Conservation (phyloP, 2,888 invertebrate species). For the Lasioglossum morio region DNA sequence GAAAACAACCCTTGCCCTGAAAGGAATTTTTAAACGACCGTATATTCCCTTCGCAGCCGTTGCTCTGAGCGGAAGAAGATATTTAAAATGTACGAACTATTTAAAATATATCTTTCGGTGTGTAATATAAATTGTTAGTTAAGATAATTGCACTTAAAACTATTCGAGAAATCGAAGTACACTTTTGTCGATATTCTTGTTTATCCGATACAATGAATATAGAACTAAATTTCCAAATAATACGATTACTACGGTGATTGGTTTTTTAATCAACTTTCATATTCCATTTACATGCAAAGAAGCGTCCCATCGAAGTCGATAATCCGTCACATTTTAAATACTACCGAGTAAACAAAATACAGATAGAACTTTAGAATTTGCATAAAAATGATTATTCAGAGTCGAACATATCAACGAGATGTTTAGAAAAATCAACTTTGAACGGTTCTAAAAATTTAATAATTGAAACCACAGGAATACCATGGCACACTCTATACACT, state of each 20-base stretch:
- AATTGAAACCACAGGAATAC: no score
- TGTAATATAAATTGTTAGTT: background rate
- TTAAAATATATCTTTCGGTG: background rate
- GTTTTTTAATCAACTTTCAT: conserved; percentile 15
- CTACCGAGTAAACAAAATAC: background rate
- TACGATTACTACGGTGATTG: background rate
- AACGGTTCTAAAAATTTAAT: no score
- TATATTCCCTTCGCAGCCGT: background rate
- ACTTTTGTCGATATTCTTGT: background rate
- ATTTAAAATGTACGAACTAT: background rate
- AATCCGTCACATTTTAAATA: background rate
- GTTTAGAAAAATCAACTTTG: no score
- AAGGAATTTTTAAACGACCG: background rate
- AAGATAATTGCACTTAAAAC: background rate
- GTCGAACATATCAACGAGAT: background rate
- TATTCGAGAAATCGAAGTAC: background rate
- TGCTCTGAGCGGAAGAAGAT: background rate
- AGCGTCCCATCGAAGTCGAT: background rate
- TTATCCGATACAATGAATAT: no score
- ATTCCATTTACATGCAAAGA: conserved; percentile 20
- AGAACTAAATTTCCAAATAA: background rate
- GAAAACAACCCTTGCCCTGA: background rate
- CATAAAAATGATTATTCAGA: background rate
- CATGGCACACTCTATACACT: no score
- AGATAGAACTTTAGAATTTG: background rate